Base-by-base conservation (phyloP, 2,113 vertebrate genomes). In the Xyrauchen texanus region DNA sequence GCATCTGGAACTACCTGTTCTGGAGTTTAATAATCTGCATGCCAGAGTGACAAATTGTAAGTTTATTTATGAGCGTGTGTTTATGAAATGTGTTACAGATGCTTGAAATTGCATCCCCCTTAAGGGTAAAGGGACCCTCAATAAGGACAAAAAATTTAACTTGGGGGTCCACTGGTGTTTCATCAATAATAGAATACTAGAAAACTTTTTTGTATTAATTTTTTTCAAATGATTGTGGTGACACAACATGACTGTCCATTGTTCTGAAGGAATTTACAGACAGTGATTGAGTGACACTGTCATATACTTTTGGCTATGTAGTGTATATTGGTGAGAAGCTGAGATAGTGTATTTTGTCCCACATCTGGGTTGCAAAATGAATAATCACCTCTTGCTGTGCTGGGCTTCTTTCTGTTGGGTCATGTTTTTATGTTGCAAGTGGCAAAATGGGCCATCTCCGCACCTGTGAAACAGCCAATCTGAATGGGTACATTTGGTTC, bases 361-460 rank as follows among this genome's bases (percentile, higher is more conserved):
- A 10, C 4, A 55, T 55, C 55, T 60, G 55, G 55, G n/a, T 72
- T 16, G n/a, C 44, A 7, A 10, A 21, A 47, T 46, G 13, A 42
- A 60, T 73, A 21, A 47, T 61, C 4, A 73, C 52, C 58, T 58
- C 5, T 47, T 61, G 55, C 44, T 72, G 16, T 61, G 57, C n/a
- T 73, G 55, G 55, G 13, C 55, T 73, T 73, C 60, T 73, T 73
- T 73, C 45, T 49, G 12, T 44, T 21, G 57, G 9, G 55, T 73
- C 2, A 12, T 60, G 60, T 44, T 58, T 73, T 12, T 15, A 61
- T 61, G 44, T 13, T 47, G 60, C 46, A 72, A 11, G 55, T 60
- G 57, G 1, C 44, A 21, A 73, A 47, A 44, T 61, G 44, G 70
- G 70, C 44, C 70, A 73, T 46, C 7, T 60, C 15, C 8, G 42